Evolutionary conservation across 2,888 invertebrate species (phyloP), one percentile per base, ranked within the genome.

Genomic region (Drosophila anomalipes): DNA sequence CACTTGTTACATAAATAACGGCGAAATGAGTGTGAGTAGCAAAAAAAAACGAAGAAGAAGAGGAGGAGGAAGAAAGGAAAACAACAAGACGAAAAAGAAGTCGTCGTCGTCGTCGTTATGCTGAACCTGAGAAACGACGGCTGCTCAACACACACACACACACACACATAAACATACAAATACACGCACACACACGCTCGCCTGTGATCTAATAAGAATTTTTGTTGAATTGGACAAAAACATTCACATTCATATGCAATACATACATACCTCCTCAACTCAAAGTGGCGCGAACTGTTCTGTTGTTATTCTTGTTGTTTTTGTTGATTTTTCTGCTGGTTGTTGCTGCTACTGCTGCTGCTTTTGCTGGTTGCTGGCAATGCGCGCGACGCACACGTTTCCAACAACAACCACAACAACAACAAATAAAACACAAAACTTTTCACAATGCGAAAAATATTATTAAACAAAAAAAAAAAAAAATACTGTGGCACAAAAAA

Each of bases 1-100:
- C 90, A 90, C 90, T 91, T 91, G 91, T 91, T 91, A 91, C 91
- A 91, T 91, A 91, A 91, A 91, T 90, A 91, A 90, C 90, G 86
- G 90, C 86, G 77, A 88, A 90, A 78, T 77, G 83, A 86, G 86
- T 88, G 82, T 88, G 86, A 83, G 76, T 71, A 72, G 79, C 82
- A 73, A 68, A 77, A 67, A 68, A 67, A 71, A 66, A 63, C 47
- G 64, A 66, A 58, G 69, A 70, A 79, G 72, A 64, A 53, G 10
- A 30, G 19, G 52, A 52, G 28, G 51, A 35, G 37, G 44, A 65
- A 77, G 77, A 74, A 65, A 74, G 64, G 81, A 81, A 72, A 77
- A 72, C 58, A 74, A 85, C 65, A 74, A 72, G 74, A 74, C 81
- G 72, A 86, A 86, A 75, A 86, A 81, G 84, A 75, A 68, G 79